Evolutionary conservation across 2,888 invertebrate species (phyloP).

Genomic region (Eupithecia dodoneata): DNA sequence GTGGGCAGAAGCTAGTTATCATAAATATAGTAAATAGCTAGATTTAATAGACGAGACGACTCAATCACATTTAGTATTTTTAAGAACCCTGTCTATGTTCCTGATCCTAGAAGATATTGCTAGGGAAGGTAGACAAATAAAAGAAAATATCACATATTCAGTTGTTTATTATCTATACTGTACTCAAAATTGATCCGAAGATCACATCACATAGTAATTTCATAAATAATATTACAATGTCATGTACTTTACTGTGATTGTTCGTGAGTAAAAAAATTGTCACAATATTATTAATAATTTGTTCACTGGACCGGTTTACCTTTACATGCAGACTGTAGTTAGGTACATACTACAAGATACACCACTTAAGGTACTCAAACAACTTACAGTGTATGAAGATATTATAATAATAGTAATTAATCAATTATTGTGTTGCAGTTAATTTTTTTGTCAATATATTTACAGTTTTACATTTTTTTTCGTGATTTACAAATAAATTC

Average conservation of each 20-base stretch:
- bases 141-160: constrained; percentile 85
- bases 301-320: constrained; percentile 84
- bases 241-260: constrained; percentile 84
- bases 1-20: too few species aligned
- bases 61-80: too few species aligned
- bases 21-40: too few species aligned
- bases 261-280: constrained; percentile 84
- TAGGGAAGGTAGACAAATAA: constrained; percentile 53
- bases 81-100: too few species aligned
- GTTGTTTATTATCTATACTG: constrained; percentile 90
- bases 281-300: constrained; percentile 83
- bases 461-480: constrained; percentile 84
- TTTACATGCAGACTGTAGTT: constrained; percentile 76
- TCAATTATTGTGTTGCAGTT: constrained; percentile 83
- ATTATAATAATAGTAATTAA: constrained; percentile 60
- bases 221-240: constrained; percentile 85
- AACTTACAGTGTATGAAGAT: constrained; percentile 82
- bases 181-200: constrained; percentile 90
- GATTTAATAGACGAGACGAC: too few species aligned
- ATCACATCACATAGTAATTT: constrained; percentile 90
- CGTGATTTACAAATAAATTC: constrained; percentile 85
- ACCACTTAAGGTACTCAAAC: constrained; percentile 76
- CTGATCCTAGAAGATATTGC: background rate
- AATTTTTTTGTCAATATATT: constrained; percentile 83
- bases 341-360: constrained; percentile 79